Percentiles rank a stretch among this genome's conserved stretches.
phyloP scores from a whole-genome alignment of 2,797 vertebrate genomes.

The Antrozous pallidus region DNA sequence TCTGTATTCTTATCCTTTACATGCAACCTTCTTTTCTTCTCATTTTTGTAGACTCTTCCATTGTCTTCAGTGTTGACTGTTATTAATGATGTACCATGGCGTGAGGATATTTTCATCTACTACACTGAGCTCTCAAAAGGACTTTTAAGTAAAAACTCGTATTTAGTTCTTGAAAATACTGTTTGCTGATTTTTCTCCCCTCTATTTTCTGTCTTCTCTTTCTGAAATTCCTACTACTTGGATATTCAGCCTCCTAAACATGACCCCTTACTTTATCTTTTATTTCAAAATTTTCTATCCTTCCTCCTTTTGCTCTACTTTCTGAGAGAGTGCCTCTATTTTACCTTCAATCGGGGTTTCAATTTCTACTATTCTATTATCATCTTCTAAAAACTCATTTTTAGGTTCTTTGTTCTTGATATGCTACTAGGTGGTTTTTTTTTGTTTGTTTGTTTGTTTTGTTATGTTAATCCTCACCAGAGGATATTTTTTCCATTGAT shows the following conservation, averaged over 20 bases:
- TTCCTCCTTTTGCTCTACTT: background rate
- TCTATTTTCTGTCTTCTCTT: background rate
- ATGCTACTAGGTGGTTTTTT: background rate
- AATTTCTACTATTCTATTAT: slow-evolving; percentile 11
- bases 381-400: background rate
- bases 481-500: too few relatives aligned
- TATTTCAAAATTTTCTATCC: background rate
- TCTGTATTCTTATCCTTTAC: background rate
- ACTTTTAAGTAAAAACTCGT: background rate
- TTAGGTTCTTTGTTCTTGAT: background rate
- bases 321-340: background rate
- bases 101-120: background rate
- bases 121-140: background rate
- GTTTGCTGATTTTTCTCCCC: background rate
- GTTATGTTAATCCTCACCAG: too few relatives aligned
- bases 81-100: background rate
- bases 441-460: too few relatives aligned
- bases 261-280: background rate
- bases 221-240: slow-evolving; percentile 8
- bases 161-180: background rate
- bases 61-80: background rate
- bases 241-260: background rate
- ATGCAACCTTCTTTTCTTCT: background rate
- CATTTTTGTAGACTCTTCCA: background rate
- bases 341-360: slow-evolving; percentile 13